Evolutionary conservation across 2,113 vertebrate genomes (phyloP).

Genomic region (Amazona vittata): DNA sequence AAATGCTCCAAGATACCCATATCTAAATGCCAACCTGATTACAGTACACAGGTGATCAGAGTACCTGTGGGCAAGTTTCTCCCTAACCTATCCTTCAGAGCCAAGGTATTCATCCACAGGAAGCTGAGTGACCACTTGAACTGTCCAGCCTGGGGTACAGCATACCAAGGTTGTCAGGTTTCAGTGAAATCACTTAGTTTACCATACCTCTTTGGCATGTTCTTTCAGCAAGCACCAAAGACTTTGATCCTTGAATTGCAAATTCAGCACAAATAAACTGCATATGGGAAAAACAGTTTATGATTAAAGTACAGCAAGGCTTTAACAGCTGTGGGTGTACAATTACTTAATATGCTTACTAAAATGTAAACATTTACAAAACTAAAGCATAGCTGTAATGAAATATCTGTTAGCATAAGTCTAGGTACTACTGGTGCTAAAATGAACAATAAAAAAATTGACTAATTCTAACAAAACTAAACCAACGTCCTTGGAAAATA

Average conservation of each 20-base stretch:
- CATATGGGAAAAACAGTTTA: background rate
- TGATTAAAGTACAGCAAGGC: background rate
- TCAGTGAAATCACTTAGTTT: background rate
- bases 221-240: background rate
- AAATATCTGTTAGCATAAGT: background rate
- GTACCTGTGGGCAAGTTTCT: background rate
- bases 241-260: background rate
- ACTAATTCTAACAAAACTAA: background rate
- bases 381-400: background rate
- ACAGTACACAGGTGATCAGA: background rate
- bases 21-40: background rate
- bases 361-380: background rate
- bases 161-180: background rate
- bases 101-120: accelerated
- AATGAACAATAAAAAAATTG: accelerated
- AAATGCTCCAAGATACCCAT: background rate
- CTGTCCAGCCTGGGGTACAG: background rate
- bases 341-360: background rate
- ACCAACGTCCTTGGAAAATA: background rate
- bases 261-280: background rate
- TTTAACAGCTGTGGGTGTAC: background rate
- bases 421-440: background rate
- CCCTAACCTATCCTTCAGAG: background rate
- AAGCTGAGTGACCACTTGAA: background rate
- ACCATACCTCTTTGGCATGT: background rate